Evolutionary conservation across 2,113 vertebrate genomes (phyloP).

Genomic region (Talpa occidentalis): DNA sequence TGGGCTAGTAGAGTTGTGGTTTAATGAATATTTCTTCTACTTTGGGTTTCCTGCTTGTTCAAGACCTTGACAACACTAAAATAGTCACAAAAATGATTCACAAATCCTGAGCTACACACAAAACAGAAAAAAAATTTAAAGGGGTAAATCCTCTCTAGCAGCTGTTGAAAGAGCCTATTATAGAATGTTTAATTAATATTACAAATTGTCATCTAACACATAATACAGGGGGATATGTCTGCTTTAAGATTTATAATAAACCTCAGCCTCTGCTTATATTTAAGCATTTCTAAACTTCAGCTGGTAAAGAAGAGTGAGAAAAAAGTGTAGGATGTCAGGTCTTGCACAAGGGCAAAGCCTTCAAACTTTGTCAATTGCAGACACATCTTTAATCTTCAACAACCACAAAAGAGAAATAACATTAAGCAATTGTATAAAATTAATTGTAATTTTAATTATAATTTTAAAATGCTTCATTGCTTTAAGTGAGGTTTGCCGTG

Average conservation of each 20-base stretch:
- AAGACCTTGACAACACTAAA: background rate
- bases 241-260: background rate
- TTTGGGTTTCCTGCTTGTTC: background rate
- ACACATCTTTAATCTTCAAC: background rate
- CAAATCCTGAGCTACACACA: background rate
- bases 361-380: background rate
- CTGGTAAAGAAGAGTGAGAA: background rate
- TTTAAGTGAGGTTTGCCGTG: slow-evolving; percentile 20
- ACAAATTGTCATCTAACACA: background rate
- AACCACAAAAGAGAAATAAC: background rate
- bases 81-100: background rate
- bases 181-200: background rate
- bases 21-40: background rate
- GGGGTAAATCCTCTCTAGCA: background rate
- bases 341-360: background rate
- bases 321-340: background rate
- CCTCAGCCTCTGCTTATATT: background rate
- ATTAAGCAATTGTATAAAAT: background rate
- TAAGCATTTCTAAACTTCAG: background rate
- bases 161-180: background rate
- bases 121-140: background rate
- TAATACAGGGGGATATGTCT: background rate
- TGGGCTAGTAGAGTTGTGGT: background rate
- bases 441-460: background rate
- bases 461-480: background rate